Evolutionary conservation across 2,797 vertebrate genomes (phyloP), one percentile per base, ranked within the genome.

Genomic region (Lacerta bilineata): DNA sequence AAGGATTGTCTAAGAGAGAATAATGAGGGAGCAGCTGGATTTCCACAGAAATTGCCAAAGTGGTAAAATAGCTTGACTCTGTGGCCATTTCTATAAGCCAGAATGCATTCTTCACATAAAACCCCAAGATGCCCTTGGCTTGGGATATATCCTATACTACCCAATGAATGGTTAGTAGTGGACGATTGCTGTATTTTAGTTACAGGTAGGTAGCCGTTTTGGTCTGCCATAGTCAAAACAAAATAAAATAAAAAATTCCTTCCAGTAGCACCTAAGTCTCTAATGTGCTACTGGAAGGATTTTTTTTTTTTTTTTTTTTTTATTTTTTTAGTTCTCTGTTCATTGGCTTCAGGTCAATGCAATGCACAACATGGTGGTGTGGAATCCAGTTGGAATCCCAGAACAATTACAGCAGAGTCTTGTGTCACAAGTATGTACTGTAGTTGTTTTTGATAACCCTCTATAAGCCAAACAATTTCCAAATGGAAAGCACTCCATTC

Each of bases 1-100:
- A 64, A 64, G 61, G 20, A 18, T 78, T 50, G 43, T 79, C 43
- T n/a, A 59, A 33, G 17, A 46, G 55, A 55, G 29, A 80, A 33
- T 59, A 33, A n/a, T 27, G 72, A 84, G 69, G 6, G n/a, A 84
- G 33, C 55, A 74, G 83, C 50, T 80, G 50, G 78, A n/a, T 61
- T 50, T 80, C 78, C 78, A 80, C n/a, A 59, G 29, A 80, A 80
- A n/a, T n/a, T 80, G 50, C 78, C 50, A 80, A 80, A 55, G 3
- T n/a, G 23, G 17, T 36, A 33, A n/a, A 18, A 80, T 20, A 80
- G 23, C 18, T 64, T 64, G 50, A 36, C 50, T 33, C 46, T 55
- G 9, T 80, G 78, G 29, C 78, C n/a, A 80, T 17, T 80, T 61
- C 29, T 61, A n/a, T 61, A 9, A 33, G 78, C 55, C 55, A 80